phyloP scores from a whole-genome alignment of 1,140 invertebrate genomes.

The Zophobas atratus region DNA sequence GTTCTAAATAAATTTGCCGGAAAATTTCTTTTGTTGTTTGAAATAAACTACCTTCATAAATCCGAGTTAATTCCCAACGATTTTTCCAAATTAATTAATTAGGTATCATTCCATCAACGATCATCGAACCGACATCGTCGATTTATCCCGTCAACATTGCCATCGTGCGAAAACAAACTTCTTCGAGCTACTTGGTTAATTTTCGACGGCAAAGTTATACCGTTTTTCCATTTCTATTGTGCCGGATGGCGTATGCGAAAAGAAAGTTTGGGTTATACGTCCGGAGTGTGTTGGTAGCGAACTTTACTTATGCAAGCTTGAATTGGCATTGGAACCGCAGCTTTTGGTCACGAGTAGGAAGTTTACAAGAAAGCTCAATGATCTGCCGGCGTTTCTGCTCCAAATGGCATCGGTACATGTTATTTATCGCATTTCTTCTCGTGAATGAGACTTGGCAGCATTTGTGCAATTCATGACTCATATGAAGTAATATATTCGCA shows the following conservation, averaged over 20 bases:
- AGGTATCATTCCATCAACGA: too few species aligned
- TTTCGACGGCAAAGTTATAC: slow-evolving; percentile 1
- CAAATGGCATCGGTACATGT: not conserved
- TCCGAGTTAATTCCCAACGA: too few species aligned
- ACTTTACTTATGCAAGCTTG: slow-evolving; percentile 4
- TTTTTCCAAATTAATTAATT: too few species aligned
- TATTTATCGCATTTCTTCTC: not conserved
- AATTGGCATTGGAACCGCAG: not conserved
- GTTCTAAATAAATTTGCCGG: too few species aligned
- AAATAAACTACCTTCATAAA: too few species aligned
- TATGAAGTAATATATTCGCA: not conserved
- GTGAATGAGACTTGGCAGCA: not conserved
- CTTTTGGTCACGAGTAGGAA: not conserved
- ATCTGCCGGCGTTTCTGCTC: not conserved
- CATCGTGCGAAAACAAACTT: not conserved
- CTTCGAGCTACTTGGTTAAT: not conserved
- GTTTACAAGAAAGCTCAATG: slow-evolving; percentile 11
- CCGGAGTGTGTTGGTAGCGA: not conserved
- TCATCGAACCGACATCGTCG: too few species aligned
- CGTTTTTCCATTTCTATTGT: slow-evolving; percentile 6
- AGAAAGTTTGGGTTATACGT: not conserved
- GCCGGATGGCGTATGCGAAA: not conserved
- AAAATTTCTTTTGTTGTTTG: too few species aligned
- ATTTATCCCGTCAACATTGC: too few species aligned
- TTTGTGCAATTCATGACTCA: not conserved